Base-by-base conservation (phyloP, 2,888 invertebrate genomes). In the Hoplodrina ambigua region DNA sequence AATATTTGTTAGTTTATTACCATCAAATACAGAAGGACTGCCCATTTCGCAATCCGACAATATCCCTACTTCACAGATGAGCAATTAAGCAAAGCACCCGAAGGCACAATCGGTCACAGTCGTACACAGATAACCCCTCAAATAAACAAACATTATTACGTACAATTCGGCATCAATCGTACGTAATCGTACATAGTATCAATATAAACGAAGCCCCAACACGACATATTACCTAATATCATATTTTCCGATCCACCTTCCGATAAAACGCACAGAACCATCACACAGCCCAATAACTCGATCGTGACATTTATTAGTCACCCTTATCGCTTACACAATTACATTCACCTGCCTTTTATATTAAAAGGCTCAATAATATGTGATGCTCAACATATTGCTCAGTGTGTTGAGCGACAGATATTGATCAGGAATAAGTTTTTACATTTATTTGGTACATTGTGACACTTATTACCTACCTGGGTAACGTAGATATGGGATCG, bases 251-350 rank as follows among this genome's bases (percentile, higher is more conserved):
- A 57, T 61, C 19, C n/a, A 41, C 52, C 7, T 44, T 2, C 25
- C 30, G 52, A 69, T 64, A 63, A 41, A 75, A 61, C 67, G 13
- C 7, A 61, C 49, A n/a, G 73, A 44, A 60, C 11, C 17, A 46
- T 15, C 46, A 46, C 17, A 15, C 11, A 46, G 46, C 46, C 41
- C 52, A 63, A 75, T 62, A 73, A 68, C 46, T 54, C 59, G n/a
- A 46, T 62, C 46, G 33, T 59, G 69, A 63, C 69, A 56, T 50
- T 60, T 62, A 75, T 63, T 62, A 50, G 60, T 49, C 59, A 37
- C 63, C 55, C 33, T 44, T 63, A 75, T 75, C 69, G 20, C n/a
- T 30, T 5, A 41, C 50, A 74, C 60, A 61, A 59, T 73, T 59
- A 72, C 49, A 17, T 54, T 72, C 20, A 49, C 20, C 11, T 30